These are phyloP conservation scores for Clamator glandarius DNA, from an alignment of 2,797 vertebrate species.

Conservation along the genomic window DNA sequence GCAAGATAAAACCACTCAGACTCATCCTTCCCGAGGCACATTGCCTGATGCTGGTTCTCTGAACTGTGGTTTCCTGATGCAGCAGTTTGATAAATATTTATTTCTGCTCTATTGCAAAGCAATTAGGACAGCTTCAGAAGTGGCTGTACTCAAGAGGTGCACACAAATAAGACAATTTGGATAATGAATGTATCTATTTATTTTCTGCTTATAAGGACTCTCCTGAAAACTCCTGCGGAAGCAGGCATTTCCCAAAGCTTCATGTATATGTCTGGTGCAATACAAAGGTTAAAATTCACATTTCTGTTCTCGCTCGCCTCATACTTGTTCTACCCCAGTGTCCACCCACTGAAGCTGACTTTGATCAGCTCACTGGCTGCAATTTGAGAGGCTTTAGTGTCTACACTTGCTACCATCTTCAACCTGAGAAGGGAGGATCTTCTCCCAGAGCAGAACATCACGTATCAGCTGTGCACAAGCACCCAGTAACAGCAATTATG, in stretches of 20 bases:
- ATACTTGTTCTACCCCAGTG: not conserved
- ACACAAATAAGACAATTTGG: conserved; percentile 49
- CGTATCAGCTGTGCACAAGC: not conserved
- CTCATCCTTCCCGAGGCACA: conserved; percentile 52
- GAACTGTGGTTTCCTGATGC: conserved; percentile 67
- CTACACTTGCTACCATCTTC: not conserved
- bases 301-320: not conserved
- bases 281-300: not conserved
- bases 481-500: not conserved
- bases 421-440: not conserved
- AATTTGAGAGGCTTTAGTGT: not conserved
- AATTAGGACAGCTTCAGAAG: conserved; percentile 59
- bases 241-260: conserved; percentile 13
- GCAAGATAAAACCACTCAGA: conserved; percentile 37
- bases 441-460: not conserved
- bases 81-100: conserved; percentile 69
- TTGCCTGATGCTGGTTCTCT: not conserved
- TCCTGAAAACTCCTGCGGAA: conserved; percentile 32
- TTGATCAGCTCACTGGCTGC: not conserved
- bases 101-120: conserved; percentile 58
- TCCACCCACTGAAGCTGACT: not conserved
- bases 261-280: rapidly evolving
- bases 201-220: conserved; percentile 27
- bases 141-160: conserved; percentile 61
- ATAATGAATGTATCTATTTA: conserved; percentile 41